Evolutionary conservation across 1,140 invertebrate species (phyloP).

Genomic region (Pogonus chalceus): DNA sequence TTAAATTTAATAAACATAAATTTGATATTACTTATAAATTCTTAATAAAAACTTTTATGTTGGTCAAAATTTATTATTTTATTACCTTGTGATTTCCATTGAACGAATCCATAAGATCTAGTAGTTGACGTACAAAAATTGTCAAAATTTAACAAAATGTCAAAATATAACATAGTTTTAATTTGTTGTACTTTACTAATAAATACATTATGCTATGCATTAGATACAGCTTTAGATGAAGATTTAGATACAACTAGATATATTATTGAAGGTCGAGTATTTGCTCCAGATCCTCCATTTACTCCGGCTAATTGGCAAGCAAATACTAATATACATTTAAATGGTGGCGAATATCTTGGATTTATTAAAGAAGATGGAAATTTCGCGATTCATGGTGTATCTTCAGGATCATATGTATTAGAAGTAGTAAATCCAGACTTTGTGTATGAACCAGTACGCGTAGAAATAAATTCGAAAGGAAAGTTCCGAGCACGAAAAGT

Average conservation of each 20-base stretch:
- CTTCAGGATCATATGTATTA: constrained; percentile 89
- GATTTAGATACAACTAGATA: constrained; percentile 47
- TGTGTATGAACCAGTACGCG: constrained; percentile 81
- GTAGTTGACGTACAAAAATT: too few species aligned
- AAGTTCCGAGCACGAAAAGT: constrained; percentile 92
- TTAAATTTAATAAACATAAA: too few species aligned
- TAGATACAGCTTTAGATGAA: constrained; percentile 35
- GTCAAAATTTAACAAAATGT: too few species aligned
- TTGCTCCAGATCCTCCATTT: constrained; percentile 47
- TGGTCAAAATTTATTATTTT: too few species aligned
- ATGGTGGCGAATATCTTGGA: constrained; percentile 77
- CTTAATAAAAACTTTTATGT: too few species aligned
- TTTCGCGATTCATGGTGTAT: constrained; percentile 81
- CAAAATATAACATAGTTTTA: neutral
- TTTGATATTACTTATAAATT: too few species aligned
- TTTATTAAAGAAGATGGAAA: constrained; percentile 88
- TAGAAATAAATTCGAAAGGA: constrained; percentile 93
- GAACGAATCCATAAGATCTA: too few species aligned
- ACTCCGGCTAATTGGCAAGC: constrained; percentile 58
- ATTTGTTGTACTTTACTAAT: neutral
- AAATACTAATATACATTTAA: constrained; percentile 70
- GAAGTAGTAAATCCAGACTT: constrained; percentile 88
- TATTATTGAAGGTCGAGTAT: constrained; percentile 73
- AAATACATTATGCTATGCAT: neutral
- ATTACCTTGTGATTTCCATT: too few species aligned